phyloP scores from a whole-genome alignment of 2,888 invertebrate species.

The Eupithecia insigniata region DNA sequence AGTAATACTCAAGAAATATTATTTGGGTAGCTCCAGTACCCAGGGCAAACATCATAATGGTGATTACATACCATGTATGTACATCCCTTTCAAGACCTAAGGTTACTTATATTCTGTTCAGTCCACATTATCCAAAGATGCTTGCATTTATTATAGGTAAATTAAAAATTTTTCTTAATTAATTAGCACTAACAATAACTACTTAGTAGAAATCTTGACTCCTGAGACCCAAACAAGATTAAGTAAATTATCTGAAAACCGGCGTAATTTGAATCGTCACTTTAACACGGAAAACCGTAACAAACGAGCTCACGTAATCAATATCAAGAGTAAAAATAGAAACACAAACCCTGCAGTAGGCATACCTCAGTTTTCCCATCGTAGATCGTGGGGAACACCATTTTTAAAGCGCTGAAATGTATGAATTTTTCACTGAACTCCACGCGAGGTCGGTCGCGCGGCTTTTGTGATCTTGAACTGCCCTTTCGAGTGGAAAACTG shows the following conservation, averaged over 20 bases:
- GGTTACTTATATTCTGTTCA: not conserved
- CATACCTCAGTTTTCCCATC: constrained; percentile 75
- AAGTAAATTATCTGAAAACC: constrained; percentile 48
- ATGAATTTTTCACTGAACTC: constrained; percentile 62
- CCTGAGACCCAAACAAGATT: constrained; percentile 10
- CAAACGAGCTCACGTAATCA: constrained; percentile 60
- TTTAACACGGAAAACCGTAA: constrained; percentile 52
- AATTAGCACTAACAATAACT: no score
- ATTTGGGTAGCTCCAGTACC: not conserved
- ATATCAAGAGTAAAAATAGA: constrained; percentile 55
- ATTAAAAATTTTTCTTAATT: not conserved
- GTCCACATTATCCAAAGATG: not conserved
- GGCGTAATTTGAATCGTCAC: constrained; percentile 54
- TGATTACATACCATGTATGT: no score
- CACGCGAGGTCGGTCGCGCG: constrained; percentile 64
- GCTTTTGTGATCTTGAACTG: constrained; percentile 83
- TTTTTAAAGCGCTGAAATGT: constrained; percentile 58
- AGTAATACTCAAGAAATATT: not conserved
- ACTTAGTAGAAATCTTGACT: not conserved
- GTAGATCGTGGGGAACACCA: constrained; percentile 78
- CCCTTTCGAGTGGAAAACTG: constrained; percentile 79
- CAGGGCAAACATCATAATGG: not conserved
- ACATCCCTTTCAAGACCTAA: not conserved
- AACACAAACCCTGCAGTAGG: constrained; percentile 33
- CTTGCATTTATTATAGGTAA: fast-evolving